phyloP scores from a whole-genome alignment of 2,113 vertebrate genomes.

The Chlamydotis undulata region DNA sequence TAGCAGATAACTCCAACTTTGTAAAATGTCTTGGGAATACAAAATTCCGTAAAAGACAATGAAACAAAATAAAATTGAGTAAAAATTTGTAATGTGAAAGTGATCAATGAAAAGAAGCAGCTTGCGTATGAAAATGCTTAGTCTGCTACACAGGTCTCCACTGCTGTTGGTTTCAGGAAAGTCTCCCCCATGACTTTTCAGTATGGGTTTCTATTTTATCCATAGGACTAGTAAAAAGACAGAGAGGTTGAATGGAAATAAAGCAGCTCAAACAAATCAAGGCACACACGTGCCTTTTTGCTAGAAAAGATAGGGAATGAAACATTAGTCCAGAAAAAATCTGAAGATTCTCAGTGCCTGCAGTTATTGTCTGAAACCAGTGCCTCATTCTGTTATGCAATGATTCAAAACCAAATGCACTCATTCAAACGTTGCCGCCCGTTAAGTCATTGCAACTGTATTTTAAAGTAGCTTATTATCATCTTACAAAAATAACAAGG shows the following conservation, averaged over 20 bases:
- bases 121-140: too few relatives aligned
- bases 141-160: background rate
- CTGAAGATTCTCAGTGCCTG: background rate
- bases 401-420: background rate
- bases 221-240: background rate
- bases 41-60: background rate
- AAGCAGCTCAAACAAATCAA: background rate
- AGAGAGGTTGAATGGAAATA: background rate
- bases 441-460: background rate
- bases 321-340: background rate
- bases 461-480: background rate
- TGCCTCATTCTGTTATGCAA: background rate
- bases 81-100: background rate
- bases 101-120: background rate
- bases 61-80: background rate
- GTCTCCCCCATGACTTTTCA: background rate
- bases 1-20: background rate
- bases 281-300: background rate
- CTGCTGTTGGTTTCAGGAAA: background rate
- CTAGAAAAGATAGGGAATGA: background rate
- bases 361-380: background rate
- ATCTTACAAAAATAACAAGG: background rate
- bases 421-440: background rate
- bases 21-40: background rate
- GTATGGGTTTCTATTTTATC: background rate